phyloP scores from a whole-genome alignment of 1,140 invertebrate genomes.

The Pachyrhynchus sulphureomaculatus region DNA sequence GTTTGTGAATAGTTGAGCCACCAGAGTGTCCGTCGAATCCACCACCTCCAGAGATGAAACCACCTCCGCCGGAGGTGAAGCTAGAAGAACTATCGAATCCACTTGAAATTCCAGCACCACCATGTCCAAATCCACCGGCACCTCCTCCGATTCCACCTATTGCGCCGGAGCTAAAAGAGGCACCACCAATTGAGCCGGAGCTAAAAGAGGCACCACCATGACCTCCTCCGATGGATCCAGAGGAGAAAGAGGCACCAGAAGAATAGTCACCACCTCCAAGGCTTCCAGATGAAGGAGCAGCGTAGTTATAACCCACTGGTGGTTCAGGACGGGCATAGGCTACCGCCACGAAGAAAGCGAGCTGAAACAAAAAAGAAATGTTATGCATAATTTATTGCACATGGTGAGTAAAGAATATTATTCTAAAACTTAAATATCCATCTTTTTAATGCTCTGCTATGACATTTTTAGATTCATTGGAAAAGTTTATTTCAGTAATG shows the following conservation, averaged over 20 bases:
- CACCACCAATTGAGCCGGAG: background rate
- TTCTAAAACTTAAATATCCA: background rate
- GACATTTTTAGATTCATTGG: too few relatives aligned
- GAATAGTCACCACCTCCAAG: slow-evolving; percentile 1
- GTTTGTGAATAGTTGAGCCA: slow-evolving; percentile 60
- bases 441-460: background rate
- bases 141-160: background rate
- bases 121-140: background rate
- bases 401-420: background rate
- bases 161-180: background rate
- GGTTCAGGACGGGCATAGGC: slow-evolving; percentile 34
- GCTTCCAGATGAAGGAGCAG: too few relatives aligned
- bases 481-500: too few relatives aligned
- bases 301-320: too few relatives aligned
- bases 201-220: background rate
- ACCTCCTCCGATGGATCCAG: slow-evolving; percentile 8
- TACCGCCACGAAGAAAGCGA: slow-evolving; percentile 29
- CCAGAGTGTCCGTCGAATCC: slow-evolving; percentile 7
- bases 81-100: slow-evolving; percentile 68
- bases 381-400: background rate
- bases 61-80: slow-evolving; percentile 11
- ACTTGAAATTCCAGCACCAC: slow-evolving; percentile 60
- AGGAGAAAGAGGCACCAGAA: slow-evolving; percentile 21
- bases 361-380: slow-evolving; percentile 13
- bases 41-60: slow-evolving; percentile 13